Base-by-base conservation (phyloP, 1,140 invertebrate species). In the Papilio aristodemus region DNA sequence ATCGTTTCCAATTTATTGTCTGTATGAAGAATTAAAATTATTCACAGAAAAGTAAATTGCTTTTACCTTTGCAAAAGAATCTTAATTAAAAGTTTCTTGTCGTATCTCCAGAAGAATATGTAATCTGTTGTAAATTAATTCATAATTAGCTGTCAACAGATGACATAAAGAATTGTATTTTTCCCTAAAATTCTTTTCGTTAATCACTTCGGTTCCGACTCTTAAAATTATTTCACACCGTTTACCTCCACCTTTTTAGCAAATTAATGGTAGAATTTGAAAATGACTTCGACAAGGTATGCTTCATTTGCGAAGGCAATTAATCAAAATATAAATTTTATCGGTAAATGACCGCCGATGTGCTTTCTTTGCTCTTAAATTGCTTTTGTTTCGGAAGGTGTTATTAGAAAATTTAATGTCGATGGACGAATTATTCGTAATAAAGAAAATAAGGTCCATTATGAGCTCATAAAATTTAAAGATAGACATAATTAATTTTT, bases 111-210 rank as follows among this genome's bases (percentile, higher is more conserved):
- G 68, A 74, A 80, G 79, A 85, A 82, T 81, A 84, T 87, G 84
- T 88, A 83, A 88, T 86, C 78, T 85, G 76, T 80, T 83, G 78
- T 85, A 86, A 84, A 86, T 87, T 83, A 85, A 83, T 86, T 85
- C 76, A 80, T 86, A 88, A 88, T 88, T 86, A 78, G 79, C 76
- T 75, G 66, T 67, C 76, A 66, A 71, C 76, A 72, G 69, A 71
- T 41, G 57, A 38, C 50, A 64, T 66, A 50, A 66, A 27, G 41
- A 66, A 46, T 36, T 50, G 41, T 66, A 11, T 37, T 43, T 36
- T 54, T 13, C 58, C 25, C 46, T 43, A 71, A 69, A 71, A 62
- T 37, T 67, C 22, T 57, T 68, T 39, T 71, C 70, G 69, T 66
- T 50, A 46, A 66, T 46, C 25, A 66, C 39, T 66, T 9, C 41